Base-by-base conservation (phyloP, 2,113 vertebrate species). In the Myrmecobius fasciatus region DNA sequence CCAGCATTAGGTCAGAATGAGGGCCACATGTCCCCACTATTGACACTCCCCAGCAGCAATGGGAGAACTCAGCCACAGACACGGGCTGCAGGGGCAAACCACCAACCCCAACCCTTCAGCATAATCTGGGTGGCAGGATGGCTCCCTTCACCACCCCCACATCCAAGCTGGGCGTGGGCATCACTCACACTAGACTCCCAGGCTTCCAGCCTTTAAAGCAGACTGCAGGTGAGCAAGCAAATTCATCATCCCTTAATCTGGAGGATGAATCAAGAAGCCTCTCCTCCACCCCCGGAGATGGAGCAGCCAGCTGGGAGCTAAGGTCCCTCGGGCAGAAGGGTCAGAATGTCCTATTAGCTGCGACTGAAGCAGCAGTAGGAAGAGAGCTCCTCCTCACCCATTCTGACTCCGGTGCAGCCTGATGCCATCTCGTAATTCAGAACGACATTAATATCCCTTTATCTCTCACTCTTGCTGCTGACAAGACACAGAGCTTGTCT, bases 401-500 rank as follows among this genome's bases (percentile, higher is more conserved):
- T 98, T 98, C 95, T 91, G 95, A 91, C 96, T 98, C 95, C 93
- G 96, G 97, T 97, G 96, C 95, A 98, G 97, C 96, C 93, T 95
- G 96, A 95, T 98, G 97, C 96, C 90, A 48, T 94, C 97, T 96
- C 97, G 96, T 98, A 97, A 98, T 96, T 98, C 94, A 98, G 96
- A 52, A 89, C 53, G 96, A 94, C 94, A 91, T 97, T 96, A 97
- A 95, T 89, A 91, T 89, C 97, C 91, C 95, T 96, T 97, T 97
- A 97, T 97, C 97, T 98, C 96, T 51, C 0, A 25, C 20, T 54
- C 93, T 83, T 90, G 96, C 96, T 96, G 94, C 95, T 97, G 98
- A 98, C 97, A 96, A 98, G 98, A 97, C 89, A 91, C 98, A 98
- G 98, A 98, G 95, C 96, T 97, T 89, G 91, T 90, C 95, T 97